These are phyloP conservation scores for Ceraclea dissimilis DNA, from an alignment of 2,888 invertebrate genomes.

Conservation along the genomic window DNA sequence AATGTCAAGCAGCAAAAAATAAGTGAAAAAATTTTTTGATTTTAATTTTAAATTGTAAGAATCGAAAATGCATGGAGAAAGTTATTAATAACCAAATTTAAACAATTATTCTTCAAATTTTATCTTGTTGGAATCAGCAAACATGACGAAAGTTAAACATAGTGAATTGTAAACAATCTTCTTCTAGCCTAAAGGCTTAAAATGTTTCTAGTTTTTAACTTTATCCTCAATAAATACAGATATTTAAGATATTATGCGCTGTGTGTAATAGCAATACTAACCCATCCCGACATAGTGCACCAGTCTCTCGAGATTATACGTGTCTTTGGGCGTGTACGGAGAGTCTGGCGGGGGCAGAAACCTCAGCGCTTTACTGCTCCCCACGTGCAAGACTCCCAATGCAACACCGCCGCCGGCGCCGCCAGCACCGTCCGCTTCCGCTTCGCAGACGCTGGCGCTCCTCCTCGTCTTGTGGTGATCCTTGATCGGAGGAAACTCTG, in stretches of 20 bases:
- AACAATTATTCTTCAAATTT: too few relatives aligned
- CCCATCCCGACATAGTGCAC: conserved; percentile 56
- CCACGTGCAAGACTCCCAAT: conserved; percentile 16
- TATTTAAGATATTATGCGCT: not conserved
- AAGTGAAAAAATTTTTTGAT: too few relatives aligned
- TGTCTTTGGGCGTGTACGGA: conserved; percentile 31
- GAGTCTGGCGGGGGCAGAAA: conserved; percentile 38
- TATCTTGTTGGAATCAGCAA: too few relatives aligned
- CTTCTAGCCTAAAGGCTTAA: too few relatives aligned
- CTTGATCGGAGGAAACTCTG: conserved; percentile 21
- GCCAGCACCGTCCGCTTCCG: conserved; percentile 3
- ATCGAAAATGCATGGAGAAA: too few relatives aligned
- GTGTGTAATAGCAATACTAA: conserved; percentile 31
- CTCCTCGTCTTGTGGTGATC: not conserved
- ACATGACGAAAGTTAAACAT: too few relatives aligned
- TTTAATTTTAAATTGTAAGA: too few relatives aligned
- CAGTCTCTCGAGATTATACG: conserved; percentile 54
- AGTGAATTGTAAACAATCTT: too few relatives aligned
- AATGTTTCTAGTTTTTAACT: too few relatives aligned
- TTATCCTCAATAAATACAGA: too few relatives aligned
- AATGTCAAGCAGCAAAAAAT: too few relatives aligned
- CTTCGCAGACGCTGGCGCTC: conserved; percentile 23
- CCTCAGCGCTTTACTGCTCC: conserved; percentile 32
- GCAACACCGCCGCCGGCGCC: conserved; percentile 12
- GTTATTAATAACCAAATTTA: too few relatives aligned